These are phyloP conservation scores for Stegastes partitus DNA, from an alignment of 2,113 vertebrate species.

Conservation along the genomic window DNA sequence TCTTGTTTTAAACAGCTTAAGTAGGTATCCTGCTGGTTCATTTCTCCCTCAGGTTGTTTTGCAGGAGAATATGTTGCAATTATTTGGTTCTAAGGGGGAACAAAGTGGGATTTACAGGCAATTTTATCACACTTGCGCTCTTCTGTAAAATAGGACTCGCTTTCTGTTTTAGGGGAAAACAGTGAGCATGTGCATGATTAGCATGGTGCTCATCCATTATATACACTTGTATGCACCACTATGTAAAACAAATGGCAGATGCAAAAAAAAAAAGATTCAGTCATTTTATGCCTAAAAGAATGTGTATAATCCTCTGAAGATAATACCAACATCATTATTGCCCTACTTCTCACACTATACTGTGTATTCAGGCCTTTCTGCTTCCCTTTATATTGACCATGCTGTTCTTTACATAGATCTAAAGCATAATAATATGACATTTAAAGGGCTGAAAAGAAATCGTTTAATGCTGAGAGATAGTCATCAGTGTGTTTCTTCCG, in stretches of 20 bases:
- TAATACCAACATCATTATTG: neutral
- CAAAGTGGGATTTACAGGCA: slow-evolving; percentile 32
- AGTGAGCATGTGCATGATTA: slow-evolving; percentile 6
- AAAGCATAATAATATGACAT: neutral
- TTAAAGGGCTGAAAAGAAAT: neutral
- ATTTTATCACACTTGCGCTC: slow-evolving; percentile 26
- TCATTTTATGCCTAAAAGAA: slow-evolving; percentile 1
- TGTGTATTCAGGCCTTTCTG: neutral
- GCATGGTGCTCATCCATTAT: slow-evolving; percentile 8
- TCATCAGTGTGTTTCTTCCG: too few species aligned
- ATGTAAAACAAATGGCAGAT: slow-evolving; percentile 22
- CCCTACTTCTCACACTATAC: slow-evolving; percentile 21
- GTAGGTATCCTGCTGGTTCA: slow-evolving; percentile 39
- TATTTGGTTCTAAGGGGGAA: slow-evolving; percentile 41
- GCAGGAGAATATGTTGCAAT: slow-evolving; percentile 44
- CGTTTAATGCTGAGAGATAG: neutral
- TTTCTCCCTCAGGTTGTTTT: slow-evolving; percentile 61
- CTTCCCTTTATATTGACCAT: too few species aligned
- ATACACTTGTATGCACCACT: slow-evolving; percentile 31
- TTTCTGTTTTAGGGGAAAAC: slow-evolving; percentile 8
- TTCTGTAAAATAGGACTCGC: slow-evolving; percentile 7
- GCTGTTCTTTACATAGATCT: neutral
- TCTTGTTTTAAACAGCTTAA: slow-evolving; percentile 67
- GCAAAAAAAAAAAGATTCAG: slow-evolving; percentile 27
- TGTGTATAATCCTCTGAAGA: slow-evolving; percentile 10